A percentile compares a stretch with the other conserved stretches of the same genome.
Conservation (phyloP, 2,888 invertebrate species). For the Drosophila bunnanda region DNA sequence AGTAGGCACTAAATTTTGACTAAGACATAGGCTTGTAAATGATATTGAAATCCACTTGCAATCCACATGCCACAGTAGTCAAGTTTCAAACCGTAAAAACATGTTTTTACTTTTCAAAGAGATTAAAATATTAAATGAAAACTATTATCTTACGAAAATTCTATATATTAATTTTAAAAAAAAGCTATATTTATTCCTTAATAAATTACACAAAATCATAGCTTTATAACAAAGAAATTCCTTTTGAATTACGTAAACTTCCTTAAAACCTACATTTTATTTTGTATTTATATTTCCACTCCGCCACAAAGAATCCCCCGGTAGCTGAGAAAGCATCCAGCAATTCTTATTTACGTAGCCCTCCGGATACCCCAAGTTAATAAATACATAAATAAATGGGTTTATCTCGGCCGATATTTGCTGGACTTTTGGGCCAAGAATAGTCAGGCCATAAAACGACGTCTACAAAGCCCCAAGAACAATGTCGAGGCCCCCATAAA, state of each 20-base stretch:
- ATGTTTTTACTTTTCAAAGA: no score
- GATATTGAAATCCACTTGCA: slow-evolving; percentile 5
- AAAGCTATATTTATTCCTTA: background rate
- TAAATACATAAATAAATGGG: slow-evolving; percentile 17
- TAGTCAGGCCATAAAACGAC: slow-evolving; percentile 23
- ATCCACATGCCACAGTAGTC: background rate
- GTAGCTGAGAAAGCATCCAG: slow-evolving; percentile 1
- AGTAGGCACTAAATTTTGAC: slow-evolving; percentile 37
- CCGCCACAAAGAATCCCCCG: background rate
- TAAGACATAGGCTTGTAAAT: background rate
- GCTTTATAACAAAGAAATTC: no score
- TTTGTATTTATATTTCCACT: background rate
- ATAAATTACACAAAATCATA: background rate
- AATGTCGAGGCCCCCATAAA: slow-evolving; percentile 33
- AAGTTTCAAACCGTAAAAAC: slow-evolving; percentile 5
- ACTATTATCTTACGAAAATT: no score
- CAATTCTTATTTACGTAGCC: slow-evolving; percentile 9
- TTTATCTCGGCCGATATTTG: slow-evolving; percentile 24
- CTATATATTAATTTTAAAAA: background rate
- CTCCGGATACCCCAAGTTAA: slow-evolving; percentile 15
- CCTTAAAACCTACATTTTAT: background rate
- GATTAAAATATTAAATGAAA: no score
- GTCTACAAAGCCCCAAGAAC: slow-evolving; percentile 11
- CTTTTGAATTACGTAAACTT: background rate
- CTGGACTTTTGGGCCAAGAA: slow-evolving; percentile 26